phyloP scores from a whole-genome alignment of 2,113 vertebrate genomes.

The Dicrurus megarhynchus region DNA sequence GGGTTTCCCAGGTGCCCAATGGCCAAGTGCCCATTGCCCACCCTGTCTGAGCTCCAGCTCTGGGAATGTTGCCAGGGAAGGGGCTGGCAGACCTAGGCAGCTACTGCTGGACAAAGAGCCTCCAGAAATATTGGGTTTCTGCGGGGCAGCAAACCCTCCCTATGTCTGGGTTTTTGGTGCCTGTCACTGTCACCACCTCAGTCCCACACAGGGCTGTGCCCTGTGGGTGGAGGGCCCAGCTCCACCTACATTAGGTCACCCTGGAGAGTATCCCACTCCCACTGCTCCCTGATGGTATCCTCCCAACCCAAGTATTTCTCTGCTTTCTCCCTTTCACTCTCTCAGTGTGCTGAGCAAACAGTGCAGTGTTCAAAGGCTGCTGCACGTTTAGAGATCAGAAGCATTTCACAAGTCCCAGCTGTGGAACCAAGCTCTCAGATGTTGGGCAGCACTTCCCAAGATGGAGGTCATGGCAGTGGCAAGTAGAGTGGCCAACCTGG shows the following conservation, averaged over 20 bases:
- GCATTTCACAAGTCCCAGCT: background rate
- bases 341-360: background rate
- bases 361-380: background rate
- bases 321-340: background rate
- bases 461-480: background rate
- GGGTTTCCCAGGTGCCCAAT: fast-evolving
- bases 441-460: background rate
- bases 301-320: background rate
- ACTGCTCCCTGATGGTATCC: background rate
- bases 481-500: background rate
- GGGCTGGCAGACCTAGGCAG: background rate
- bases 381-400: background rate
- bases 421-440: background rate
- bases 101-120: fast-evolving
- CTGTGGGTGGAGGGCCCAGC: fast-evolving
- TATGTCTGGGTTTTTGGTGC: background rate
- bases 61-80: fast-evolving
- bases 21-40: background rate
- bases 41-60: background rate
- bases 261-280: background rate
- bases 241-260: background rate
- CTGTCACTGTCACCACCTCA: background rate
- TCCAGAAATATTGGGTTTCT: fast-evolving
- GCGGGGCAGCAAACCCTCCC: background rate
- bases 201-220: background rate